Conservation (phyloP, 2,113 vertebrate species). For the Conger conger region DNA sequence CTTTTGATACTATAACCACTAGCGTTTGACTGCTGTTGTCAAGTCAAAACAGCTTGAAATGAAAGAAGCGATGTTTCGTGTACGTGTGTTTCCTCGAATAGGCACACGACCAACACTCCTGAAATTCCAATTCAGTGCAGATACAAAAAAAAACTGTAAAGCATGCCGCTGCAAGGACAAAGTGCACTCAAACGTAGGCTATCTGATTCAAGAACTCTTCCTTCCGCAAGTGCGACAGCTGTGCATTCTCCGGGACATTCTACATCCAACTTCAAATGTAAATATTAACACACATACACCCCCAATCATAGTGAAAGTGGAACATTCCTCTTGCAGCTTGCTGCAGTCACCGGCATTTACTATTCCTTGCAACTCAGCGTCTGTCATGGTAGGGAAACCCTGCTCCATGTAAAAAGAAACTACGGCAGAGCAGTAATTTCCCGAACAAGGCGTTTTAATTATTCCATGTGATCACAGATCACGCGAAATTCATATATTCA, state of each 20-base stretch:
- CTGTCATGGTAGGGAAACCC: neutral
- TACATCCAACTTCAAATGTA: constrained; percentile 38
- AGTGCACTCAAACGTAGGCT: neutral
- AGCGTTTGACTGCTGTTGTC: neutral
- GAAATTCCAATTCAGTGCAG: constrained; percentile 6
- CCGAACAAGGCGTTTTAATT: neutral
- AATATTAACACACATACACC: constrained; percentile 41
- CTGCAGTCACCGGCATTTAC: constrained; percentile 52
- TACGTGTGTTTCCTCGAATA: neutral
- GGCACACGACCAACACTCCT: neutral
- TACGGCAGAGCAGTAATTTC: neutral
- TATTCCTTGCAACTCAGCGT: neutral
- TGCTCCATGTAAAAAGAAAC: neutral
- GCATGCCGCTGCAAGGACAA: neutral
- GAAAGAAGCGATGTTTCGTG: neutral
- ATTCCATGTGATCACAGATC: neutral
- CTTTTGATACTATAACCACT: neutral
- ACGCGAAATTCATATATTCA: neutral
- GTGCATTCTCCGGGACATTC: neutral
- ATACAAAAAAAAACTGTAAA: neutral
- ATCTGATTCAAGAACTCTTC: neutral
- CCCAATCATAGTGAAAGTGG: constrained; percentile 54
- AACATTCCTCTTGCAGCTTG: constrained; percentile 65
- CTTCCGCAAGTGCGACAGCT: neutral
- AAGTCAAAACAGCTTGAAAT: neutral